A percentile compares a stretch with the other conserved stretches of the same genome.
Conservation (phyloP, 1,140 invertebrate genomes). For the Riptortus pedestris region DNA sequence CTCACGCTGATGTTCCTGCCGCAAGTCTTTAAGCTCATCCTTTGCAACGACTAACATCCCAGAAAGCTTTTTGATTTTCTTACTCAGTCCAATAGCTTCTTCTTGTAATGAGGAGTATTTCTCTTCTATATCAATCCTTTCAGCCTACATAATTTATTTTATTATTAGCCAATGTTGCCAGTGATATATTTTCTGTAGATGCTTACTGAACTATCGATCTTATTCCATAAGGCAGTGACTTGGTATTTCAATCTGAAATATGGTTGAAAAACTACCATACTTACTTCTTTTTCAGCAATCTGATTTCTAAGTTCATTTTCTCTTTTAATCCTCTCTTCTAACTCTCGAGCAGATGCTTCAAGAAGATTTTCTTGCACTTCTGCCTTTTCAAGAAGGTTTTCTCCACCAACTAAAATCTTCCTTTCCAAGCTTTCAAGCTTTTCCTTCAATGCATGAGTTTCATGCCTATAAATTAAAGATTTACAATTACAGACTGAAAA, state of each 20-base stretch:
- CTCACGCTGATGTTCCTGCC: conserved; percentile 89
- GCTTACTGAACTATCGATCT: too few species aligned
- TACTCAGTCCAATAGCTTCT: conserved; percentile 80
- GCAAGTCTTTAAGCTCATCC: conserved; percentile 76
- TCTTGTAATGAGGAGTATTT: conserved; percentile 90
- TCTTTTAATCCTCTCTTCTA: conserved; percentile 70
- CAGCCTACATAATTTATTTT: conserved; percentile 47
- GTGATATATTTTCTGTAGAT: too few species aligned
- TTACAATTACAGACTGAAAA: too few species aligned
- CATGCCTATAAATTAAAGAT: conserved; percentile 37
- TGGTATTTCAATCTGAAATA: too few species aligned
- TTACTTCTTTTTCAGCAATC: conserved; percentile 67
- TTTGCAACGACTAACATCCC: conserved; percentile 70
- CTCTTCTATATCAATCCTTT: conserved; percentile 91
- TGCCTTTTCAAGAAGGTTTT: conserved; percentile 95
- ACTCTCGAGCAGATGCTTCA: conserved; percentile 79
- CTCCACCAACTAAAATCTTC: conserved; percentile 93
- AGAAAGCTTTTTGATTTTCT: conserved; percentile 84
- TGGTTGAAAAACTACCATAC: too few species aligned
- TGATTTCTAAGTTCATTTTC: conserved; percentile 74
- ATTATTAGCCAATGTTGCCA: not conserved
- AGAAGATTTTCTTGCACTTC: conserved; percentile 85
- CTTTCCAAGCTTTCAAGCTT: conserved; percentile 86
- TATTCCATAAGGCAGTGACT: too few species aligned
- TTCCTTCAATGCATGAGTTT: conserved; percentile 55